These are phyloP conservation scores for Malurus leucopterus DNA, from an alignment of 2,797 vertebrate genomes.

Conservation along the genomic window DNA sequence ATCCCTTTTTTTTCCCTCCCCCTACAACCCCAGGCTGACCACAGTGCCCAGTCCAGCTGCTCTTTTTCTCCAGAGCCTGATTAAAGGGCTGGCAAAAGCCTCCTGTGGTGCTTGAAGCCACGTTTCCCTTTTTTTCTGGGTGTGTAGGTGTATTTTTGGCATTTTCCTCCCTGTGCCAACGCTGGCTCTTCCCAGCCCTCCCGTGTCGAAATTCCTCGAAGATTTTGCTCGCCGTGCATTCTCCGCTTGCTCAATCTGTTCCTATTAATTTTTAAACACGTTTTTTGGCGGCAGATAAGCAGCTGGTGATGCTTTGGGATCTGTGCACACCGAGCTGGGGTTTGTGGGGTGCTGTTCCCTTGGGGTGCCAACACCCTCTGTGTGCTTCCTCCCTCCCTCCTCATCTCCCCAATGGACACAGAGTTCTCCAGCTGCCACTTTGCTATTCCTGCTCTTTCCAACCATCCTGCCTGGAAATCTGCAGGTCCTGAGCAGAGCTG, in stretches of 20 bases:
- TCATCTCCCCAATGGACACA: accelerated
- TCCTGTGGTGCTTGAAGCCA: not conserved
- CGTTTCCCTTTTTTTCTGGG: not conserved
- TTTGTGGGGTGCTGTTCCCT: not conserved
- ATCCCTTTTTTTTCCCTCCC: not conserved
- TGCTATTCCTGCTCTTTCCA: not conserved
- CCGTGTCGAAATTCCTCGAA: not conserved
- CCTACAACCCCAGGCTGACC: not conserved
- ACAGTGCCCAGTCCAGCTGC: not conserved
- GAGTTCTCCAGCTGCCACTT: not conserved
- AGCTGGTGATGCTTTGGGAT: not conserved
- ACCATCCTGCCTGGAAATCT: not conserved
- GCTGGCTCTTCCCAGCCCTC: not conserved
- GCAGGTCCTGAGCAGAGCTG: not conserved
- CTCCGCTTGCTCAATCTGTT: not conserved
- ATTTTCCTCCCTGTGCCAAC: not conserved
- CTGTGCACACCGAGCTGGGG: accelerated
- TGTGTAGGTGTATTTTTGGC: not conserved
- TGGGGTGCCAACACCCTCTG: not conserved
- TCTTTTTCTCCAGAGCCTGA: not conserved
- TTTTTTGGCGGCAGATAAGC: not conserved
- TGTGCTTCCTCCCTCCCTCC: not conserved
- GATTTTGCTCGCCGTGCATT: not conserved
- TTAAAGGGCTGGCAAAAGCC: not conserved
- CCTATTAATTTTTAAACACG: constrained; percentile 4